phyloP scores from a whole-genome alignment of 2,797 vertebrate species.

The Cuniculus paca region DNA sequence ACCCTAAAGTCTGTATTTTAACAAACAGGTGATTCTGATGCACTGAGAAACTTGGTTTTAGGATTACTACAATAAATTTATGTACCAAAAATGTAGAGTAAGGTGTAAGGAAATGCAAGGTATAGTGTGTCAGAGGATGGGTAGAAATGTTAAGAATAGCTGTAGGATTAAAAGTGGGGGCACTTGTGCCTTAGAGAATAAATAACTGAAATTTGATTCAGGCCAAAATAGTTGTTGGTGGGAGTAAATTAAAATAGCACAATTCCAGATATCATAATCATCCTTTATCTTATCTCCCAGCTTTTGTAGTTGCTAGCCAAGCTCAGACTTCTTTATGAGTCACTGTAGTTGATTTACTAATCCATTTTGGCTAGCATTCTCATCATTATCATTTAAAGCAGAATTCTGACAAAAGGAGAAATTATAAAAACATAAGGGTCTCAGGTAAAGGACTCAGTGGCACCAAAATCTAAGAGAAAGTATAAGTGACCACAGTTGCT shows the following conservation, averaged over 20 bases:
- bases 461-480: conserved; percentile 25
- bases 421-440: conserved; percentile 16
- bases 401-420: not conserved
- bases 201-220: conserved; percentile 22
- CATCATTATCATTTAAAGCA: conserved; percentile 36
- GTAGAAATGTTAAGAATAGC: not conserved
- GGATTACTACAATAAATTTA: not conserved
- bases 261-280: not conserved
- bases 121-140: not conserved
- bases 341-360: not conserved
- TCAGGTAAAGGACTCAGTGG: not conserved
- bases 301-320: conserved; percentile 41
- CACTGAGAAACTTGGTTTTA: conserved; percentile 33
- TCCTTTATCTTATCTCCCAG: not conserved
- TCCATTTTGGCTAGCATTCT: not conserved
- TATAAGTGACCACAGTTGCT: not conserved
- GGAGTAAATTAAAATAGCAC: conserved; percentile 2
- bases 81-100: not conserved
- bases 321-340: conserved; percentile 18
- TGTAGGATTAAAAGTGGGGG: not conserved
- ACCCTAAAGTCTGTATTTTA: conserved; percentile 62
- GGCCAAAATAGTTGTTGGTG: not conserved
- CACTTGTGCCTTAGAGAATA: conserved; percentile 28
- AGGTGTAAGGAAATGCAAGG: not conserved
- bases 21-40: conserved; percentile 24